Evolutionary conservation across 2,113 vertebrate species (phyloP), one percentile per base, ranked within the genome.

Genomic region (Myiopsitta monachus): DNA sequence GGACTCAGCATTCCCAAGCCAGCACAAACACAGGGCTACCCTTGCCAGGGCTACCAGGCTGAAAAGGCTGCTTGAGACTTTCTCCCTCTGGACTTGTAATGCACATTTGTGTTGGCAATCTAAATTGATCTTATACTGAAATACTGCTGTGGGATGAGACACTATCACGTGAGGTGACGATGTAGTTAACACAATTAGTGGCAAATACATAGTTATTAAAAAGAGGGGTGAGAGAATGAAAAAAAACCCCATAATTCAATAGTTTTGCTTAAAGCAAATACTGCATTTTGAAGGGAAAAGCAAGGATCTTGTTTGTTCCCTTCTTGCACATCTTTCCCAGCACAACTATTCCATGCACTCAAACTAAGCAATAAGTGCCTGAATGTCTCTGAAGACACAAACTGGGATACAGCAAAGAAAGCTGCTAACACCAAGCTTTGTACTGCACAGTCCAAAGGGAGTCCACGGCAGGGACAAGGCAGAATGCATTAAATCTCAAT

Each of bases 401-500:
- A 89, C 1, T 38, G 61, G 78, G 62, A 85, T 66, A 39, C 9
- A 52, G 89, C 83, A 83, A 72, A 76, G 82, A 17, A 73, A 87
- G 49, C 39, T 91, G 88, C 82, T n/a, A 77, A 69, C 90, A 57
- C 36, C 1, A 3, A 95, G 96, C 94, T 92, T 74, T 88, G 92
- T 75, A 85, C 36, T 49, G 76, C 88, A 47, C 15, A 22, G 57
- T 83, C 87, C 85, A 92, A 90, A 83, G 91, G 94, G 94, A 96
- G 84, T 90, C 49, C 82, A 90, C 7, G 66, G 96, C 84, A 90
- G 90, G 98, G 98, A 91, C 97, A 97, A 59, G 94, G 96, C 87
- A 91, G 94, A 97, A 97, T 97, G 96, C 98, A 98, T 97, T 98
- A 97, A 97, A 95, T 96, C 96, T 98, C 98, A 98, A 98, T 98